Evolutionary conservation across 2,113 vertebrate genomes (phyloP), one percentile per base, ranked within the genome.

Genomic region (Anolis sagrei): DNA sequence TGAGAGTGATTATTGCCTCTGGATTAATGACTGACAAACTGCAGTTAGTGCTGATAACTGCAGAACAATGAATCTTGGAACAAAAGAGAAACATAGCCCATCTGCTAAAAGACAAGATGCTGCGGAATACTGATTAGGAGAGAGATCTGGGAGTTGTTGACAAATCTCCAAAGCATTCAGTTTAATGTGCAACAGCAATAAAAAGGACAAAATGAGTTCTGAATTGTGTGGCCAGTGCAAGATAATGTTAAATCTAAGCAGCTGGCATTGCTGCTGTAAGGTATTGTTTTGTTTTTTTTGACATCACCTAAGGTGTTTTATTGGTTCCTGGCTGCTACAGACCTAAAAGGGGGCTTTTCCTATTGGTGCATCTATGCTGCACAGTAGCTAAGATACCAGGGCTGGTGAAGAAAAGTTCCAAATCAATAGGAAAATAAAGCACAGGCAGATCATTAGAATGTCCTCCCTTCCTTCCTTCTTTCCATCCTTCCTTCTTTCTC

Each of bases 91-190:
- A 89, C 89, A 92, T 48, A 70, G 86, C 91, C 88, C 90, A 95
- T 95, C 95, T 95, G 93, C 93, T 89, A 62, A 86, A 94, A 84
- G 89, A 79, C 76, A 94, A 92, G 94, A 93, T 90, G 92, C 87
- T 90, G 70, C 18, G 2, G 93, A 96, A 96, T 95, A 93, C 95
- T 94, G 93, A 94, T 94, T 54, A 95, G 94, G 89, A 89, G 86
- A 90, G 94, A 89, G 91, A 90, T 94, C 93, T 94, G 94, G 94
- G 90, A 95, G 93, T 93, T 96, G 93, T 94, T 91, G 89, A 21
- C 86, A 90, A 89, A 90, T 90, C 94, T 96, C 92, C 81, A 95
- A 94, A 95, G 94, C 92, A 91, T 92, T 93, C 91, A 88, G 89
- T 88, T 94, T 94, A 93, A 95, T 92, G 88, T 91, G 90, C 79